A percentile compares a stretch with the other conserved stretches of the same genome.
phyloP scores from a whole-genome alignment of 2,797 vertebrate genomes.

The Uromys caudimaculatus region DNA sequence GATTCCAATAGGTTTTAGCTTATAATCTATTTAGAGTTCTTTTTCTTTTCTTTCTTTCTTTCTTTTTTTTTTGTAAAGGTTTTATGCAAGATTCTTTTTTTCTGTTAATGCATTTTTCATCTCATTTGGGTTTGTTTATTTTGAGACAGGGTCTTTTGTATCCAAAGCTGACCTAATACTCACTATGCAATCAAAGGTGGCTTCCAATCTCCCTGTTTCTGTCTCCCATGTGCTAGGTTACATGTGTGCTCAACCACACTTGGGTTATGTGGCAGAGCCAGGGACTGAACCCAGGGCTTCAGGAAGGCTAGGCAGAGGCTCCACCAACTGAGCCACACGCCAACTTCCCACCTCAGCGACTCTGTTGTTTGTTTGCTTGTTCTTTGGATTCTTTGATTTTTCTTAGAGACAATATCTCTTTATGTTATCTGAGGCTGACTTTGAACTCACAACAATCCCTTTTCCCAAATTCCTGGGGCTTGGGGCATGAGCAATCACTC shows the following conservation, averaged over 20 bases:
- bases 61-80: not conserved
- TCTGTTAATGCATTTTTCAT: not conserved
- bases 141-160: not conserved
- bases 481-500: not conserved
- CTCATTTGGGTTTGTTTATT: not conserved
- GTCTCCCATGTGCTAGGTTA: not conserved
- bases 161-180: not conserved
- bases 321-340: not conserved
- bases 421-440: not conserved
- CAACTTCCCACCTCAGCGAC: no score
- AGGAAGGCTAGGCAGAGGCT: not conserved
- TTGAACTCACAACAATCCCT: not conserved
- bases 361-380: not conserved
- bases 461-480: not conserved
- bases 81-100: constrained; percentile 3
- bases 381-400: not conserved
- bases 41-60: constrained; percentile 6
- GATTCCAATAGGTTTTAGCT: not conserved
- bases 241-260: not conserved
- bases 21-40: constrained; percentile 39
- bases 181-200: not conserved
- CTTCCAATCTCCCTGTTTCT: not conserved
- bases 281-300: not conserved
- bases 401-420: not conserved
- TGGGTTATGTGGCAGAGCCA: not conserved